Evolutionary conservation across 23 tunicate genomes (phyloP), one percentile per base, ranked within the genome.

Genomic region (Halocynthia roretzi): DNA sequence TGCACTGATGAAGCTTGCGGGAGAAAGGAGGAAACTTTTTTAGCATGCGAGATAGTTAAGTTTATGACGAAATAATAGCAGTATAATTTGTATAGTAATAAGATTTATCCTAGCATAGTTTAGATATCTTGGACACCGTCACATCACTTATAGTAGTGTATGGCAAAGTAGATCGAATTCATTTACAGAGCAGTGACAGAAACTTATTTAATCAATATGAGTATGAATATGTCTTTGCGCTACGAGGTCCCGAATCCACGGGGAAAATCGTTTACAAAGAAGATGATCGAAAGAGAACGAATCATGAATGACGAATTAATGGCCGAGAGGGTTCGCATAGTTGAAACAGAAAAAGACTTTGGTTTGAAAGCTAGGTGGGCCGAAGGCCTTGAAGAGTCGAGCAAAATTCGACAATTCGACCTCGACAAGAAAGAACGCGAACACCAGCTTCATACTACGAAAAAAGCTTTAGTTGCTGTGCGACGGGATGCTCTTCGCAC

Each of bases 211-310:
- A 31, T 52, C 83, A 80, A 52, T 15, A 86, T 87, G 86, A 82
- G 83, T 63, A 81, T 87, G 93, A 87, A 77, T 76, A 87, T 80
- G 86, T 76, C 93, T 23, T 51, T 87, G 10, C 85, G 93, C 40
- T 87, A 80, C 56, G 93, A 87, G 75, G 71, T 71, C 31, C 72
- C 79, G 14, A 63, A 71, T 57, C 83, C 54, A 8, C 76, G 81
- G 8, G 83, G 77, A 62, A 77, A 53, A 40, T 68, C 72, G 20
- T 40, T 67, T 8, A 55, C 67, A 7, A 72, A 62, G 51, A 51
- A 71, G 40, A 82, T 80, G 51, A 52, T 51, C 7, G 91, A 86
- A 51, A 80, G 69, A 81, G 80, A 81, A 7, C 80, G 85, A 48
- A 76, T 86, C 53, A 15, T 86, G 68, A 80, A 80, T 56, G 85